These are phyloP conservation scores for Drosophila ficusphila DNA, from an alignment of 1,140 invertebrate genomes.

Conservation along the genomic window DNA sequence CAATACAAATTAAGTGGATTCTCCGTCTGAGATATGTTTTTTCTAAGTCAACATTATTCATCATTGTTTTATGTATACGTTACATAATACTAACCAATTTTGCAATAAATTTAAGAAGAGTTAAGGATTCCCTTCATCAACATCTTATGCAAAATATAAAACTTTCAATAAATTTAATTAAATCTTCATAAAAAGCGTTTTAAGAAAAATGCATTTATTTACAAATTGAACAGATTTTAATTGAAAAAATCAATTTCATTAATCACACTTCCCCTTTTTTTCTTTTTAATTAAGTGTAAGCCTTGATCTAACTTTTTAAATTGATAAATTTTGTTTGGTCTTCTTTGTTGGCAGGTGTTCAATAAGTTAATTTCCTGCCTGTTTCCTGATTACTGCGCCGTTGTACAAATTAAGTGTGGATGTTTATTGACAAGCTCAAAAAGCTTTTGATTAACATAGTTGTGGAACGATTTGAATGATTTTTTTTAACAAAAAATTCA, in stretches of 20 bases:
- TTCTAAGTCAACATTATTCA: too few relatives aligned
- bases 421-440: neutral
- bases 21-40: too few relatives aligned
- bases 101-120: too few relatives aligned
- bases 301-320: constrained; percentile 22
- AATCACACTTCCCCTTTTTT: neutral
- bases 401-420: neutral
- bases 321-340: neutral
- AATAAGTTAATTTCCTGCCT: constrained; percentile 49
- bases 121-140: too few relatives aligned
- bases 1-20: too few relatives aligned
- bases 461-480: neutral
- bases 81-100: too few relatives aligned
- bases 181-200: too few relatives aligned
- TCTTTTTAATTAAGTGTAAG: constrained; percentile 52
- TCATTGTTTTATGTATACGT: too few relatives aligned
- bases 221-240: too few relatives aligned
- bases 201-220: too few relatives aligned
- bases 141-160: too few relatives aligned
- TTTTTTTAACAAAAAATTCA: neutral
- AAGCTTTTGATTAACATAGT: neutral
- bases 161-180: too few relatives aligned
- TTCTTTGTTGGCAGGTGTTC: constrained; percentile 18
- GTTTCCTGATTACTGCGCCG: neutral
- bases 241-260: neutral